These are phyloP conservation scores for Sarcophaga caerulescens DNA, from an alignment of 2,888 invertebrate species.

Conservation along the genomic window DNA sequence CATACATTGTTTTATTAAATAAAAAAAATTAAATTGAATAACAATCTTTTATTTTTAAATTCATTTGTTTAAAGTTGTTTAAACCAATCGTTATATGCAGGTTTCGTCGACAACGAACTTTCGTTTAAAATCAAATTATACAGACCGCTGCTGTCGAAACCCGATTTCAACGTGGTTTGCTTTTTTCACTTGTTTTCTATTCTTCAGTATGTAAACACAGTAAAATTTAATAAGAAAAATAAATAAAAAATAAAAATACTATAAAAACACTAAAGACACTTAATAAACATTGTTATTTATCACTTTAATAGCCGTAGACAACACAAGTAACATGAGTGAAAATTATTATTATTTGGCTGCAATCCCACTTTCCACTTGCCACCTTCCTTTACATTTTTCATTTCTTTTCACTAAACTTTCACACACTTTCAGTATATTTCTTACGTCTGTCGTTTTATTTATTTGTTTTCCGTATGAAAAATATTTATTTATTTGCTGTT, in stretches of 20 bases:
- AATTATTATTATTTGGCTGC: conserved; percentile 50
- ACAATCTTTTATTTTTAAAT: not conserved
- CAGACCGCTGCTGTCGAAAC: conserved; percentile 93
- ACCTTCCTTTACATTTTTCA: not conserved
- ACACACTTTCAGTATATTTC: not conserved
- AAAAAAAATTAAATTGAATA: not conserved
- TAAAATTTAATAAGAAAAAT: not conserved
- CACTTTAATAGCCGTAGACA: conserved; percentile 51
- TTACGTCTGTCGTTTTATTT: not conserved
- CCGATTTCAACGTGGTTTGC: conserved; percentile 89
- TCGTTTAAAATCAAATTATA: conserved; percentile 81
- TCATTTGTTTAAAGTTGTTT: conserved; percentile 68
- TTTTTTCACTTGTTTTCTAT: not conserved
- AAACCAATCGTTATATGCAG: conserved; percentile 90
- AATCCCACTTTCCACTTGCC: conserved; percentile 34
- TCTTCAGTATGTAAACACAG: no score
- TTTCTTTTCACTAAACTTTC: no score
- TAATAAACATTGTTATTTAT: conserved; percentile 51
- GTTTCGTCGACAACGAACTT: conserved; percentile 98
- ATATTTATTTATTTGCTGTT: not conserved
- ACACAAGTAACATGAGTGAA: conserved; percentile 17
- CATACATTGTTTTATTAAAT: no score
- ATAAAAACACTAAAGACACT: conserved; percentile 1
- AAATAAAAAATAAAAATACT: not conserved
- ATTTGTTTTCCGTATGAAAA: not conserved